Evolutionary conservation across 2,888 invertebrate species (phyloP).

Genomic region (Syrphus vitripennis): DNA sequence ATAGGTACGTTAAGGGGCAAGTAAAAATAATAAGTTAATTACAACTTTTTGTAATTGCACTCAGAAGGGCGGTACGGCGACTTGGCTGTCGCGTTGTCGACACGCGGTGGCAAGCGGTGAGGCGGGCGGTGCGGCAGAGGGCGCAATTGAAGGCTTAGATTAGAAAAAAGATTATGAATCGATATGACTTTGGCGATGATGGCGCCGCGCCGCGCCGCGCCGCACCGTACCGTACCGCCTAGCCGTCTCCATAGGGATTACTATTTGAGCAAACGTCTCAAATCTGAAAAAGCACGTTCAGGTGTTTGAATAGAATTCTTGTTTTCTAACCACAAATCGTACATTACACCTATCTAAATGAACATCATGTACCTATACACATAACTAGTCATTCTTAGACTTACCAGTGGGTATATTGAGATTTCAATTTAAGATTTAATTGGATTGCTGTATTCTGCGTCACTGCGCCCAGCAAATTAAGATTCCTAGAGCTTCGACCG

Average conservation of each 20-base stretch:
- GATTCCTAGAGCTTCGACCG: background rate
- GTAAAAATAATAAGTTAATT: constrained; percentile 27
- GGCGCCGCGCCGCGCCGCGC: too few relatives aligned
- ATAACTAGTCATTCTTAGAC: too few relatives aligned
- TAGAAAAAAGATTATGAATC: constrained; percentile 27
- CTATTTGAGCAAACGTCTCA: background rate
- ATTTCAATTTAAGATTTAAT: constrained; percentile 29
- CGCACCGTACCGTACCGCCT: too few relatives aligned
- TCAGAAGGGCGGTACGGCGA: background rate
- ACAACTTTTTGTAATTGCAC: constrained; percentile 26
- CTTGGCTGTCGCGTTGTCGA: too few relatives aligned
- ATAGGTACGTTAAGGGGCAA: too few relatives aligned
- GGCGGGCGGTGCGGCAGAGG: background rate
- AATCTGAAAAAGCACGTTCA: constrained; percentile 32
- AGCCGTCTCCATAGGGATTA: constrained; percentile 27
- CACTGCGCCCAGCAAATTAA: background rate
- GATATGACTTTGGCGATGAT: constrained; percentile 22
- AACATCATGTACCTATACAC: too few relatives aligned
- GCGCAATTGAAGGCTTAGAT: constrained; percentile 7
- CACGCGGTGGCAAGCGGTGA: background rate
- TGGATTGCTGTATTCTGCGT: constrained; percentile 22
- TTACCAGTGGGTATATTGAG: constrained; percentile 17
- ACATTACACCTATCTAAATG: background rate
- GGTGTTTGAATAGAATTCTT: background rate
- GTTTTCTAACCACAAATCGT: background rate